Percentiles rank a stretch among this genome's conserved stretches.
Conservation (phyloP, 2,888 invertebrate species). For the Cetonia aurata region DNA sequence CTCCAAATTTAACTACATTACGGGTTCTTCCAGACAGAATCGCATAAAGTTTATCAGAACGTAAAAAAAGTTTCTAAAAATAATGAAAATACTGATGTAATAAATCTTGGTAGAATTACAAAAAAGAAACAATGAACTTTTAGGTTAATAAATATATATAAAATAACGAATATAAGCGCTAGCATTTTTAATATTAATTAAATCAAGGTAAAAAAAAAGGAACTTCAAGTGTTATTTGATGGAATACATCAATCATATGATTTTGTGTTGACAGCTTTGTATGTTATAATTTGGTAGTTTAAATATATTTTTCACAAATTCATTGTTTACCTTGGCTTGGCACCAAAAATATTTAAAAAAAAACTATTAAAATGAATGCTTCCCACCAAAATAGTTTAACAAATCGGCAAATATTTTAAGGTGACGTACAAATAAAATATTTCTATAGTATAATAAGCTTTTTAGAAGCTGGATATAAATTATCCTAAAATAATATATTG, state of each 20-base stretch:
- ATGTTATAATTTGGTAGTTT: not conserved
- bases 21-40: constrained; percentile 22
- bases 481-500: too few relatives aligned
- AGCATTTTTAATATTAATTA: not conserved
- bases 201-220: not conserved
- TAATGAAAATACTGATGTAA: constrained; percentile 23
- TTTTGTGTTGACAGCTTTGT: constrained; percentile 26
- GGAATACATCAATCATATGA: constrained; percentile 17
- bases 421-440: too few relatives aligned
- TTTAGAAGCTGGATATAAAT: too few relatives aligned
- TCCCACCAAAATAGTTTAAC: too few relatives aligned
- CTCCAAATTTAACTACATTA: constrained; percentile 32
- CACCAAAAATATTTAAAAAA: constrained; percentile 8
- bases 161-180: not conserved
- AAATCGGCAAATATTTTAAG: too few relatives aligned
- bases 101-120: constrained; percentile 27
- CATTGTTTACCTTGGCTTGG: constrained; percentile 28
- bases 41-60: constrained; percentile 38
- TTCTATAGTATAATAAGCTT: too few relatives aligned
- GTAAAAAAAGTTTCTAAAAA: constrained; percentile 29
- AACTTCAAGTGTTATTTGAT: not conserved
- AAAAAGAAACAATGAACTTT: constrained; percentile 26
- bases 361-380: too few relatives aligned
- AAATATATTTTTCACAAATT: constrained; percentile 14
- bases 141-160: constrained; percentile 21